Evolutionary conservation across 2,113 vertebrate genomes (phyloP).

Genomic region (Gymnobelideus leadbeateri): DNA sequence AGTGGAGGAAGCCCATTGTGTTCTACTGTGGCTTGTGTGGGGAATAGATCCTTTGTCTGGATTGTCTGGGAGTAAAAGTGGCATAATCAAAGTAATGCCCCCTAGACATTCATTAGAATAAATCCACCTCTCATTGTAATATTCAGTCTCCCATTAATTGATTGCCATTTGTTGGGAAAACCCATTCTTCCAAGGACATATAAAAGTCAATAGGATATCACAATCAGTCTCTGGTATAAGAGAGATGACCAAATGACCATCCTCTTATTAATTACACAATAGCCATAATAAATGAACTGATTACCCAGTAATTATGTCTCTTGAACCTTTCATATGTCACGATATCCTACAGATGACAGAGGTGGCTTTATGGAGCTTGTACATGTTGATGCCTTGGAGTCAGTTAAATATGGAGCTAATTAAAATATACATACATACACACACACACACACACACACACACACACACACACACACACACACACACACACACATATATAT

Average conservation of each 20-base stretch:
- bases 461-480: no score
- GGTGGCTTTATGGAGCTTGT: not conserved
- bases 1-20: no score
- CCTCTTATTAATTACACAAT: not conserved
- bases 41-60: no score
- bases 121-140: no score
- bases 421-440: no score
- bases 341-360: not conserved
- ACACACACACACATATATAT: no score
- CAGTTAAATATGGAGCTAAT: not conserved
- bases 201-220: not conserved
- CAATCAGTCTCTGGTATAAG: not conserved
- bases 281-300: not conserved
- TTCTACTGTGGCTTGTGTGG: no score
- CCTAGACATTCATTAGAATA: no score
- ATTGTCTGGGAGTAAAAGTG: no score
- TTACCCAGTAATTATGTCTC: not conserved
- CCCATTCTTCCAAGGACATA: not conserved
- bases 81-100: no score
- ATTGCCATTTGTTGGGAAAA: not conserved
- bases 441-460: no score
- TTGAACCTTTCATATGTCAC: not conserved
- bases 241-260: not conserved
- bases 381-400: not conserved
- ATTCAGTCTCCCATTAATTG: not conserved